phyloP scores from a whole-genome alignment of 2,113 vertebrate species.

The Ondatra zibethicus region DNA sequence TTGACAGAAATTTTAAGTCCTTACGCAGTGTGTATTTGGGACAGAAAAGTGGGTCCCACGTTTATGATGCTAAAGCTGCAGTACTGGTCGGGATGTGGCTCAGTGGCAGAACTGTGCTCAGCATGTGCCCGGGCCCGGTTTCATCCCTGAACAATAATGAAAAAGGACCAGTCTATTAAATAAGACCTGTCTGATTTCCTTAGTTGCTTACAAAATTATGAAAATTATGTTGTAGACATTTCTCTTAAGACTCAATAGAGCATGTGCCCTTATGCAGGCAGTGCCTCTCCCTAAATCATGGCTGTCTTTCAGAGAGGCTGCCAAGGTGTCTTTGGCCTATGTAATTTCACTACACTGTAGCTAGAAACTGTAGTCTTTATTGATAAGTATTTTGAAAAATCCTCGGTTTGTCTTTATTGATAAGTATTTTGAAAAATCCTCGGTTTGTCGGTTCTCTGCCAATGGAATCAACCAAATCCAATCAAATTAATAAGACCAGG shows the following conservation, averaged over 20 bases:
- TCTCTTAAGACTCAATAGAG: background rate
- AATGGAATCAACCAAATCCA: too few relatives aligned
- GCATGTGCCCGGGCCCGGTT: too few relatives aligned
- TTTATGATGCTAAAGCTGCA: background rate
- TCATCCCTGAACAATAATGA: too few relatives aligned
- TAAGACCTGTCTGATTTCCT: background rate
- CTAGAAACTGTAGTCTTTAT: background rate
- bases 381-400: background rate
- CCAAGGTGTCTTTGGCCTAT: background rate
- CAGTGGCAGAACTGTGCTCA: background rate
- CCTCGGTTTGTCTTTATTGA: too few relatives aligned
- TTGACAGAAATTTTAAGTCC: slow-evolving; percentile 31
- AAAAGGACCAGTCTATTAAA: background rate
- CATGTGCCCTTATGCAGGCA: too few relatives aligned
- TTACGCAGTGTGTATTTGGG: background rate
- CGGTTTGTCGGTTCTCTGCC: too few relatives aligned
- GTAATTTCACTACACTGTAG: background rate
- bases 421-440: too few relatives aligned
- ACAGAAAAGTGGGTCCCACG: background rate
- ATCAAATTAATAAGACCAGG: too few relatives aligned
- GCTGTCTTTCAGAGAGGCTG: background rate
- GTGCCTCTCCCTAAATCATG: background rate
- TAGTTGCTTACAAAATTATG: background rate
- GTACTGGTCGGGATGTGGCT: background rate
- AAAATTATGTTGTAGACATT: background rate